Evolutionary conservation across 1,140 invertebrate genomes (phyloP).

Genomic region (Drosophila saltans): DNA sequence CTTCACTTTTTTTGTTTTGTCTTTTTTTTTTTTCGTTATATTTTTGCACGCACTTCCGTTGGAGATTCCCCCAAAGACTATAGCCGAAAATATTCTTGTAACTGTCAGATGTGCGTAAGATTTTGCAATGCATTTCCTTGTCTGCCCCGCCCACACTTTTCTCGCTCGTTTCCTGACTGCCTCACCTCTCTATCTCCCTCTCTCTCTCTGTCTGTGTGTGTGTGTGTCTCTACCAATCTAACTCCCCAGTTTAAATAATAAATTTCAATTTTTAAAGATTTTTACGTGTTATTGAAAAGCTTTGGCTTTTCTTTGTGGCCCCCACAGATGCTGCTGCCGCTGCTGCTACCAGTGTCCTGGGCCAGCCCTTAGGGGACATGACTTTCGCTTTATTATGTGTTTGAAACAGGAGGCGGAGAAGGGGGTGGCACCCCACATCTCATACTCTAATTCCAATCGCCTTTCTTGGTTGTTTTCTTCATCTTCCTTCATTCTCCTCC

Average conservation of each 20-base stretch:
- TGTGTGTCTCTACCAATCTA: background rate
- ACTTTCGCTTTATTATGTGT: conserved; percentile 75
- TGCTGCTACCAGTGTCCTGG: conserved; percentile 26
- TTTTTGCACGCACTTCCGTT: conserved; percentile 46
- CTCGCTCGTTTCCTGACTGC: too few species aligned
- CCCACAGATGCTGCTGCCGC: conserved; percentile 9
- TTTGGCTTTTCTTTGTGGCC: conserved; percentile 30
- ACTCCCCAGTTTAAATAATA: conserved; percentile 61
- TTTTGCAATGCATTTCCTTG: conserved; percentile 61
- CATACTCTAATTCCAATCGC: conserved; percentile 5
- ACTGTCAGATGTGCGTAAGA: conserved; percentile 48
- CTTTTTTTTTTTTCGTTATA: conserved; percentile 14
- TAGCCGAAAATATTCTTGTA: conserved; percentile 8
- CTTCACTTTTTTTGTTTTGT: conserved; percentile 11
- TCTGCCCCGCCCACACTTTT: background rate
- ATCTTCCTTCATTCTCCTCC: conserved; percentile 24
- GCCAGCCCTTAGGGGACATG: conserved; percentile 64
- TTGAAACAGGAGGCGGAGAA: background rate
- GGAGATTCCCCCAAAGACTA: conserved; percentile 26
- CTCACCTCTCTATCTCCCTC: too few species aligned
- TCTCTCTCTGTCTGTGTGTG: too few species aligned
- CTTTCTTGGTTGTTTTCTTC: conserved; percentile 4
- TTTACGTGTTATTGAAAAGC: conserved; percentile 73
- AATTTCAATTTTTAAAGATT: conserved; percentile 79
- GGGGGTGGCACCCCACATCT: conserved; percentile 11